A percentile compares a stretch with the other conserved stretches of the same genome.
Conservation (phyloP, 2,113 vertebrate species). For the Amblyopsis rosae region DNA sequence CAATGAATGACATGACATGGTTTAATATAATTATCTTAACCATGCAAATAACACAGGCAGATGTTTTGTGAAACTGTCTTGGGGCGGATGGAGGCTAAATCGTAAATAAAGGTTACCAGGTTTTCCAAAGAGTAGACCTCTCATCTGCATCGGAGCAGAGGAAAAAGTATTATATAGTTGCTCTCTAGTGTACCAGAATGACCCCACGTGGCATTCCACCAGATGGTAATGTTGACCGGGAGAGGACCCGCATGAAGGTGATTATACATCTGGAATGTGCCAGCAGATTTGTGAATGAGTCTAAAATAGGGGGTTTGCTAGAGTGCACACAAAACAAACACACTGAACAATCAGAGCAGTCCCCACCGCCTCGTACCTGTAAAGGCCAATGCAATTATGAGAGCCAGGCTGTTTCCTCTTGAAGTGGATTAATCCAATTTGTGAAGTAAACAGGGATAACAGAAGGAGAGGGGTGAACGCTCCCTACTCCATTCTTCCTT, state of each 20-base stretch:
- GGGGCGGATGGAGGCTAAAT: neutral
- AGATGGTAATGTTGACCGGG: constrained; percentile 46
- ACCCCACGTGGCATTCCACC: constrained; percentile 32
- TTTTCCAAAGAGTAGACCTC: constrained; percentile 2
- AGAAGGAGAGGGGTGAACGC: constrained; percentile 4
- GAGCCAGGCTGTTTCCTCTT: constrained; percentile 3
- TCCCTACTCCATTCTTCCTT: neutral
- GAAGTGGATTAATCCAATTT: constrained; percentile 18
- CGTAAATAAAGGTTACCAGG: constrained; percentile 23
- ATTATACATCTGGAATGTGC: constrained; percentile 50
- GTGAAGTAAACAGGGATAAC: constrained; percentile 6
- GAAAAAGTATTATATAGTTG: neutral
- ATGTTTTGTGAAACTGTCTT: constrained; percentile 1
- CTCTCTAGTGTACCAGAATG: constrained; percentile 20
- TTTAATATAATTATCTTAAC: neutral
- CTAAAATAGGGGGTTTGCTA: constrained; percentile 8
- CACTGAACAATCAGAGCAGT: constrained; percentile 8
- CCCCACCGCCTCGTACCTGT: constrained; percentile 19
- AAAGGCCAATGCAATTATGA: constrained; percentile 29
- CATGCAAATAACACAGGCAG: neutral
- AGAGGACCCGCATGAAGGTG: constrained; percentile 35
- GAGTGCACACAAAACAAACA: constrained; percentile 21
- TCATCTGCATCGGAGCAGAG: constrained; percentile 14
- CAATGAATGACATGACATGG: no score
- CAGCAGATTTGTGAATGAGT: constrained; percentile 21